phyloP scores from a whole-genome alignment of 2,113 vertebrate species.

The Eidolon helvum region DNA sequence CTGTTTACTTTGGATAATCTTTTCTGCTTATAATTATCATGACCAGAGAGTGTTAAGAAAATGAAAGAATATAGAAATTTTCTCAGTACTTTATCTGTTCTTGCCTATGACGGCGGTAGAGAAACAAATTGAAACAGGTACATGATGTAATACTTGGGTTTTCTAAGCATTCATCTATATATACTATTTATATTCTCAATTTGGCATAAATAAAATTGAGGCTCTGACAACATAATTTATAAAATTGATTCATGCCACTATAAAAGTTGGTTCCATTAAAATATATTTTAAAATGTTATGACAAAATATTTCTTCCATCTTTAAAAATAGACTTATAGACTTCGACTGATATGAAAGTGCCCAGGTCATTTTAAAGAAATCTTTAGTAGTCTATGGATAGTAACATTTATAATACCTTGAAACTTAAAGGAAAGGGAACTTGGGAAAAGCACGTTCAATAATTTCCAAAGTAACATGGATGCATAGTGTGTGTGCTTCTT shows the following conservation, averaged over 20 bases:
- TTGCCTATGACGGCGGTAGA: neutral
- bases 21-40: neutral
- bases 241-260: neutral
- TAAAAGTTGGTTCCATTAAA: neutral
- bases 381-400: neutral
- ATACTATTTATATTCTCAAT: neutral
- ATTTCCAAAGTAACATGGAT: neutral
- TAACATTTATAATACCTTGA: neutral
- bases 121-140: neutral
- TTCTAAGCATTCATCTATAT: neutral
- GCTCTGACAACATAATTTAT: neutral
- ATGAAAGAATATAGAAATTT: neutral
- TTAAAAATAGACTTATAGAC: neutral
- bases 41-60: neutral
- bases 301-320: neutral
- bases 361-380: conserved; percentile 7
- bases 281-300: neutral
- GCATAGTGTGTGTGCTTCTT: neutral
- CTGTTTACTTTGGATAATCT: neutral
- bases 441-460: neutral
- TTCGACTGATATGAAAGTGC: neutral
- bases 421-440: neutral
- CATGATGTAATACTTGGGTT: neutral
- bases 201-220: conserved; percentile 12
- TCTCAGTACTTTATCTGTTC: neutral